Base-by-base conservation (phyloP, 2,113 vertebrate species). In the Calyptomena viridis region DNA sequence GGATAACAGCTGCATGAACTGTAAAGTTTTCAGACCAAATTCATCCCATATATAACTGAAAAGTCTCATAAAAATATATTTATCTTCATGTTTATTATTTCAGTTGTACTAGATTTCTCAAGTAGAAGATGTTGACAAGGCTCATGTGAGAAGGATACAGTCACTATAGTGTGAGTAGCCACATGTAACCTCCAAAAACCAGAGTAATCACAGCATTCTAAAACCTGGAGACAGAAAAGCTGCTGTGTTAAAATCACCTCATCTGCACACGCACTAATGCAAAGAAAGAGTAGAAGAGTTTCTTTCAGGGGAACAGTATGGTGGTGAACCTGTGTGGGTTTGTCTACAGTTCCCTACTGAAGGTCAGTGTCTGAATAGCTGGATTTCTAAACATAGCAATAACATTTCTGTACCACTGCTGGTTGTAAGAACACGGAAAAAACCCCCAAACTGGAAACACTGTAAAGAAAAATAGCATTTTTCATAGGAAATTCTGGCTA, bases 191-290 rank as follows among this genome's bases (percentile, higher is more conserved):
- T 82, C 71, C 56, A 59, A 84, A 84, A 25, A 30, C 11, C 27
- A 60, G 35, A 75, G 31, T 2, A 1, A 75, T 35, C 0, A 0
- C 47, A 89, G 31, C 2, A 0, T 72, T 89, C 69, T 82, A 9
- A 84, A 64, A 39, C 50, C 31, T 22, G 5, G 35, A 66, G 59
- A n/a, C 18, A 52, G 49, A 62, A 81, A 78, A 91, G 18, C 16
- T 82, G 28, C 62, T 53, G 8, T 2, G 1, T 59, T 74, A 33
- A n/a, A 60, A 71, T 56, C 37, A 44, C 15, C 46, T 68, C 3
- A 44, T 58, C 49, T 85, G n/a, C 52, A 39, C 6, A 16, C 64
- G 60, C 4, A 3, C 37, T 84, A 67, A 74, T 31, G 19, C 31
- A 69, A 39, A 21, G 25, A 69, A 50, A 86, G 10, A 31, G 22